phyloP scores from a whole-genome alignment of 30 jellyfish, hydroid and myxozoan genomes.

The Aurelia coerulea region DNA sequence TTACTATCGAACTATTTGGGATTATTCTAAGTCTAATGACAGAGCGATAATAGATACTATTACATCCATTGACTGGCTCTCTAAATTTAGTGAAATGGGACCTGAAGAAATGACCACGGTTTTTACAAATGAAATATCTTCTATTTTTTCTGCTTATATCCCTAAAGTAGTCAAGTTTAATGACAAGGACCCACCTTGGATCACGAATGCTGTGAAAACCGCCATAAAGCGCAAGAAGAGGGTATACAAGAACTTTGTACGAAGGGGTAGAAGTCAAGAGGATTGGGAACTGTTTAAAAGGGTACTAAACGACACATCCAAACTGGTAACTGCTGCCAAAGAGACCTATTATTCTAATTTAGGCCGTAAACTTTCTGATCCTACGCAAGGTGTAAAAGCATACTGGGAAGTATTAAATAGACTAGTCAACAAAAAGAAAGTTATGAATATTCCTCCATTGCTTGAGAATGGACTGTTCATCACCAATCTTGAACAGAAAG shows the following conservation, averaged over 20 bases:
- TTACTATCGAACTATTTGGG: constrained; percentile 35
- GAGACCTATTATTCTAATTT: constrained; percentile 28
- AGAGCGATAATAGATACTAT: constrained; percentile 9
- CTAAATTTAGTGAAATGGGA: constrained; percentile 15
- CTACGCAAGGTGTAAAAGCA: constrained; percentile 45
- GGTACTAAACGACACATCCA: constrained; percentile 23
- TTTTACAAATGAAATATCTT: neutral
- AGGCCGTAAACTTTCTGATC: constrained; percentile 51
- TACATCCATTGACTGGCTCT: constrained; percentile 18
- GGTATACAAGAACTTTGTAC: constrained; percentile 6
- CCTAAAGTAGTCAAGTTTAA: constrained; percentile 22
- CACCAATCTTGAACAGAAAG: constrained; percentile 52
- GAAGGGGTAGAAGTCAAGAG: constrained; percentile 20
- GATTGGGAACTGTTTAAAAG: constrained; percentile 47
- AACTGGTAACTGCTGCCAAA: constrained; percentile 19
- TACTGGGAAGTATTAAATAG: constrained; percentile 45
- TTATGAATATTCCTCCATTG: neutral
- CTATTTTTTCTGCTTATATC: constrained; percentile 9
- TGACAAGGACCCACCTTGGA: constrained; percentile 40
- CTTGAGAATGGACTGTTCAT: constrained; percentile 39
- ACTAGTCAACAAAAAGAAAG: constrained; percentile 35
- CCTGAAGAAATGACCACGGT: constrained; percentile 16
- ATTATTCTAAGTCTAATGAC: constrained; percentile 13
- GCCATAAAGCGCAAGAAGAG: constrained; percentile 53
- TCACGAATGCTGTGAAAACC: constrained; percentile 24